Evolutionary conservation across 2,113 vertebrate genomes (phyloP).

Genomic region (Leptocoma aspasia): DNA sequence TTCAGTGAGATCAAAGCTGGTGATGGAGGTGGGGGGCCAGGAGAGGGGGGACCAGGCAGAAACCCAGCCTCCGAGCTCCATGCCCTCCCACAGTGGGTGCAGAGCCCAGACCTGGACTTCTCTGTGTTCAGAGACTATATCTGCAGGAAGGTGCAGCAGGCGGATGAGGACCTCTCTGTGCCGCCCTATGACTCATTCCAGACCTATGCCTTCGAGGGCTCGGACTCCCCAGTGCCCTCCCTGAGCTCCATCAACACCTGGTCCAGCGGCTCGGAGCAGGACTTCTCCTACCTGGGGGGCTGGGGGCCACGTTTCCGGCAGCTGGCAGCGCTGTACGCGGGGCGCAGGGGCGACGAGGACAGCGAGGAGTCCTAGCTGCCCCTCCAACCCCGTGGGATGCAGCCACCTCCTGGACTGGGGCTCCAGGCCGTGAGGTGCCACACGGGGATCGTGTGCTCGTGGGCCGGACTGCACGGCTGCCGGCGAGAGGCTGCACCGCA

Average conservation of each 20-base stretch:
- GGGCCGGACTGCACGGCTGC: accelerated
- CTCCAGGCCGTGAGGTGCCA: accelerated
- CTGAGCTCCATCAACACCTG: conserved; percentile 95
- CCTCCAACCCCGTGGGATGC: neutral
- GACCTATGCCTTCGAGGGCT: conserved; percentile 97
- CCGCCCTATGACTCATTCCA: conserved; percentile 98
- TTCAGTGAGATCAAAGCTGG: conserved; percentile 87
- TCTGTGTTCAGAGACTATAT: conserved; percentile 95
- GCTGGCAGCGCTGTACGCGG: conserved; percentile 90
- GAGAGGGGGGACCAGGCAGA: conserved; percentile 44
- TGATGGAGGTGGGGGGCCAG: conserved; percentile 64
- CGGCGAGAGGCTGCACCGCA: accelerated
- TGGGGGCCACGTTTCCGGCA: conserved; percentile 96
- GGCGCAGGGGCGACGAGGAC: conserved; percentile 77
- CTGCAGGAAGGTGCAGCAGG: conserved; percentile 94
- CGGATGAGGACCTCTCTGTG: conserved; percentile 90
- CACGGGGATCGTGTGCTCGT: accelerated
- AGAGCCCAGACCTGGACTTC: conserved; percentile 84
- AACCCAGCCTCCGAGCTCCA: conserved; percentile 76
- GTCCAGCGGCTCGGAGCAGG: conserved; percentile 91
- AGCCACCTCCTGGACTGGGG: accelerated
- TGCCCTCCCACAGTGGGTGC: conserved; percentile 86
- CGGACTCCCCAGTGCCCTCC: conserved; percentile 86
- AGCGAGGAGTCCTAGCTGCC: conserved; percentile 84
- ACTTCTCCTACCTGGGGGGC: conserved; percentile 92